Evolutionary conservation across 2,888 invertebrate genomes (phyloP).

Genomic region (Lampropteryx suffumata): DNA sequence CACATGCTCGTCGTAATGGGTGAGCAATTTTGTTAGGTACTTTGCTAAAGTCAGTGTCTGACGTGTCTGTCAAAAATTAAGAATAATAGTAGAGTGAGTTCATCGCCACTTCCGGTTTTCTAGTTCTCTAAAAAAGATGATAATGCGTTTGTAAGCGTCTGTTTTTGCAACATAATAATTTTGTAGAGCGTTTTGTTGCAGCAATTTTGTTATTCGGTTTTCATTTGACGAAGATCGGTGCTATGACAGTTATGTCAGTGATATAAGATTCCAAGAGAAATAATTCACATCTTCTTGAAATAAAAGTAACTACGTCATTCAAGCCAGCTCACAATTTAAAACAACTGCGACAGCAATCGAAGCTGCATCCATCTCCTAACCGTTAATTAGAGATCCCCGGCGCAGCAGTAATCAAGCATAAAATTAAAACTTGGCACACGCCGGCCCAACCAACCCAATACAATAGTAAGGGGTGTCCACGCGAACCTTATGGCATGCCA

Average conservation of each 20-base stretch:
- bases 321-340: slow-evolving; percentile 26
- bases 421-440: slow-evolving; percentile 83
- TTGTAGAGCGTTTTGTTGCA: background rate
- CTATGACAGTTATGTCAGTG: no score
- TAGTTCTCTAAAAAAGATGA: slow-evolving; percentile 11
- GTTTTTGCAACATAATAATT: slow-evolving; percentile 9
- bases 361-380: slow-evolving; percentile 65
- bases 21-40: background rate
- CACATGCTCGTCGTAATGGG: background rate
- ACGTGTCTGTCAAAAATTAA: slow-evolving; percentile 27
- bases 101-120: slow-evolving; percentile 35
- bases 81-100: slow-evolving; percentile 28
- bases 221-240: no score
- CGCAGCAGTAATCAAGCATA: slow-evolving; percentile 78
- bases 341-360: slow-evolving; percentile 43
- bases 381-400: slow-evolving; percentile 74
- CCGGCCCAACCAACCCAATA: slow-evolving; percentile 56
- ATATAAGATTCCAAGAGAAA: no score
- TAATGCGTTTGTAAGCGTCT: slow-evolving; percentile 7
- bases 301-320: slow-evolving; percentile 9
- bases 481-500: slow-evolving; percentile 78
- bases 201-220: slow-evolving; percentile 4
- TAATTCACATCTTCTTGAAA: no score
- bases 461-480: slow-evolving; percentile 72
- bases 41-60: slow-evolving; percentile 14